Conservation (phyloP, 1,140 invertebrate species). For the Drosophila dunni region DNA sequence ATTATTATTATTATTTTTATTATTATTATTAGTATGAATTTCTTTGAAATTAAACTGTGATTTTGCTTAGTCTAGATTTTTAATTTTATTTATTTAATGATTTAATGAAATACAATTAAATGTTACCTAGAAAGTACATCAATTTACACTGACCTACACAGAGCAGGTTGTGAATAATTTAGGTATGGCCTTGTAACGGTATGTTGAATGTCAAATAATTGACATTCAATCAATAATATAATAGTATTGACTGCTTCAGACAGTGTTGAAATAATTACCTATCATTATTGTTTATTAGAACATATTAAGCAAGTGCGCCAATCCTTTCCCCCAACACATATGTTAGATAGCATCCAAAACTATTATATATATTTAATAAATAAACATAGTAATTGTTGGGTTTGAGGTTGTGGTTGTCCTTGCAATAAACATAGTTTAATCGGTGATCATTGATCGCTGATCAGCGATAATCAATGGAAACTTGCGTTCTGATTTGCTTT, state of each 20-base stretch:
- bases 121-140: not conserved
- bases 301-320: constrained; percentile 50
- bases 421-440: constrained; percentile 41
- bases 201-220: constrained; percentile 46
- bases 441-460: not conserved
- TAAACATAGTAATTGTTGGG: not conserved
- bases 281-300: constrained; percentile 65
- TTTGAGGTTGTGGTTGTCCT: constrained; percentile 53
- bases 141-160: constrained; percentile 16
- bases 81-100: no score
- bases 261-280: constrained; percentile 69
- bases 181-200: constrained; percentile 18
- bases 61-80: no score
- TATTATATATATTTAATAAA: constrained; percentile 18
- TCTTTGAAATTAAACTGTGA: no score
- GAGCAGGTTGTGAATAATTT: constrained; percentile 4
- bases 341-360: constrained; percentile 21
- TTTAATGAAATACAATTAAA: not conserved
- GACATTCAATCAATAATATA: constrained; percentile 62
- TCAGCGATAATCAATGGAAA: not conserved
- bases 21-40: no score
- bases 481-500: constrained; percentile 61
- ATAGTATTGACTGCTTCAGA: not conserved
- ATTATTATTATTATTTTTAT: no score
- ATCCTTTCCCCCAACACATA: constrained; percentile 46